Percentiles rank a stretch among this genome's conserved stretches.
Conservation (phyloP, 1,140 invertebrate genomes). For the Sitobion miscanthi region DNA sequence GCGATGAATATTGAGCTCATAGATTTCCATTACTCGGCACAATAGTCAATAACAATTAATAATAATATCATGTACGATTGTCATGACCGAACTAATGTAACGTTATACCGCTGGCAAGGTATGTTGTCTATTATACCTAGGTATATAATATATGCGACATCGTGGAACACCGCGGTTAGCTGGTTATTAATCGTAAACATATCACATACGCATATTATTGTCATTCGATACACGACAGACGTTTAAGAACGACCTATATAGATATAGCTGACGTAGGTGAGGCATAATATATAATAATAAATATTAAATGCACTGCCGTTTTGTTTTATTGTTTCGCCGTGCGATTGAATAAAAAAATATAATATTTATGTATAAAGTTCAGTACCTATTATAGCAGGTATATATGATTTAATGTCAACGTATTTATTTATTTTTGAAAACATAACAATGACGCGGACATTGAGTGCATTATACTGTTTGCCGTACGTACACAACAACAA, state of each 20-base stretch:
- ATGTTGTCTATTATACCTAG: neutral
- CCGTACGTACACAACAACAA: no score
- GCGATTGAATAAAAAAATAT: no score
- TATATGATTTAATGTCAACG: neutral
- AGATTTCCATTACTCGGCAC: neutral
- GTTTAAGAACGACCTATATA: neutral
- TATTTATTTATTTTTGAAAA: neutral
- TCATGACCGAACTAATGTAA: neutral
- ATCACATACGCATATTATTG: neutral
- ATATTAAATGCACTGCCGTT: no score
- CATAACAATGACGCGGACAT: no score
- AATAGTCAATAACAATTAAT: constrained; percentile 1
- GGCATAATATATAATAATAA: neutral
- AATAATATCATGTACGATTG: neutral
- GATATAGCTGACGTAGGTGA: no score
- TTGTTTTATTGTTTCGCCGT: neutral
- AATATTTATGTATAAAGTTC: neutral
- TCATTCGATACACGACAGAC: neutral
- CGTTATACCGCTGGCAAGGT: no score
- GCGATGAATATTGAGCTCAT: neutral
- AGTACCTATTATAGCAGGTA: no score
- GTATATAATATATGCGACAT: neutral
- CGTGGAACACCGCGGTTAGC: neutral
- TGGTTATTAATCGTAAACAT: neutral
- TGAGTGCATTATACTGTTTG: constrained; percentile 2